Conservation (phyloP, 2,113 vertebrate species). For the Laticauda colubrina region DNA sequence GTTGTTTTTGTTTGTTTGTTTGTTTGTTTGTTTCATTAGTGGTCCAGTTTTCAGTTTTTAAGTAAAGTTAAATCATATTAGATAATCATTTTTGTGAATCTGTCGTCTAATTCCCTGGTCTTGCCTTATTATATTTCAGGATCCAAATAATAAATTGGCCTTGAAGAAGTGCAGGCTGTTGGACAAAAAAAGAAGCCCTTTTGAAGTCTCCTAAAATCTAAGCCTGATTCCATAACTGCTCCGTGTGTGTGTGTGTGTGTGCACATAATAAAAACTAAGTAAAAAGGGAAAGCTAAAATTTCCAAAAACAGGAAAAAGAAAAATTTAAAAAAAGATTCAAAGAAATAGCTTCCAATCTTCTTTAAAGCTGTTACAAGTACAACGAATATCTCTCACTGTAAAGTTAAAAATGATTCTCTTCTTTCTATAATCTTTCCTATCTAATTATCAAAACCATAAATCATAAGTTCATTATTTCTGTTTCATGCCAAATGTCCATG, state of each 20-base stretch:
- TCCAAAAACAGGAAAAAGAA: not conserved
- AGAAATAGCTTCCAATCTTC: not conserved
- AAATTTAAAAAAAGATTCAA: not conserved
- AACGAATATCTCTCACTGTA: not conserved
- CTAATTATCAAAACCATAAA: not conserved
- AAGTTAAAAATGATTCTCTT: not conserved
- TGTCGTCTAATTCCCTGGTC: slow-evolving; percentile 28
- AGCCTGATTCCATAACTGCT: slow-evolving; percentile 24
- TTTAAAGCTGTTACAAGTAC: not conserved
- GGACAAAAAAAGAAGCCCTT: slow-evolving; percentile 18
- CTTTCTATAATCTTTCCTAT: not conserved
- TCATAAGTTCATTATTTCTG: not conserved
- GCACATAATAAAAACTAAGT: not conserved
- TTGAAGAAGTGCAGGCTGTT: not conserved
- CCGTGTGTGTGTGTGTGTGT: not conserved
- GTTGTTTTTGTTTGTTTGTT: not conserved
- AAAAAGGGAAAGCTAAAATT: not conserved
- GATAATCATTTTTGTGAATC: not conserved
- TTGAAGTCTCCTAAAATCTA: slow-evolving; percentile 37
- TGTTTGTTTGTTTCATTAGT: not conserved
- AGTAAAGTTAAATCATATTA: not conserved
- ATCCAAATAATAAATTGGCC: slow-evolving; percentile 15
- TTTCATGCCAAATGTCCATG: not conserved
- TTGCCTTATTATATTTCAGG: slow-evolving; percentile 1
- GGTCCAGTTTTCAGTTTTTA: not conserved